Percentiles rank a stretch among this genome's conserved stretches.
phyloP scores from a whole-genome alignment of 2,888 invertebrate genomes.

The Chloroclystis v-ata region DNA sequence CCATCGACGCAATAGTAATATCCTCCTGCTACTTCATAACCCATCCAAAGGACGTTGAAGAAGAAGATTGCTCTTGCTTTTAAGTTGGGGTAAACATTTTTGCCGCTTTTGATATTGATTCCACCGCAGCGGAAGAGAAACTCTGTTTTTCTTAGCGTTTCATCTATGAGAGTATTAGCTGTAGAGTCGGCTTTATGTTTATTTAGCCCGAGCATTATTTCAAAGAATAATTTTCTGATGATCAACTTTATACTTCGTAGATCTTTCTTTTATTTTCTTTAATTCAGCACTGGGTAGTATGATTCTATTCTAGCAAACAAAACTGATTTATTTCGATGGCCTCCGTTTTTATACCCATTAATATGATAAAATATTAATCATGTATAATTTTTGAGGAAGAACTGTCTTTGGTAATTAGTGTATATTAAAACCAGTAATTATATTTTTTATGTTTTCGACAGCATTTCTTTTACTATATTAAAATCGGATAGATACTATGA shows the following conservation, averaged over 20 bases:
- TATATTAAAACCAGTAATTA: no score
- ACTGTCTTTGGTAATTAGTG: background rate
- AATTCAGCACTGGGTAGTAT: no score
- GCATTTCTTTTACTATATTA: no score
- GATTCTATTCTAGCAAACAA: no score
- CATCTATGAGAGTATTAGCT: background rate
- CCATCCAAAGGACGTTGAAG: background rate
- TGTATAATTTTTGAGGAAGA: background rate
- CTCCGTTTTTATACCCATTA: background rate
- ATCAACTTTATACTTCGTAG: no score
- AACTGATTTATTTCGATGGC: background rate
- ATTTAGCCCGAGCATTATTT: background rate
- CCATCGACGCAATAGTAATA: background rate
- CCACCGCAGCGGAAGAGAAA: background rate
- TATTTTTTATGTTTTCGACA: no score
- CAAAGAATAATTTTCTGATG: no score
- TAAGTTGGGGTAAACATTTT: background rate
- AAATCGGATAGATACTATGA: no score
- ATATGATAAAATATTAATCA: background rate
- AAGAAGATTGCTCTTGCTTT: background rate
- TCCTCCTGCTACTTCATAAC: background rate
- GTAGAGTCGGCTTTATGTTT: background rate
- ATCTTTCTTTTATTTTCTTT: no score
- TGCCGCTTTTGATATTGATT: background rate
- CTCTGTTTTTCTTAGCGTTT: background rate